phyloP scores from a whole-genome alignment of 2,888 invertebrate species.

The Mythimna ferrago region DNA sequence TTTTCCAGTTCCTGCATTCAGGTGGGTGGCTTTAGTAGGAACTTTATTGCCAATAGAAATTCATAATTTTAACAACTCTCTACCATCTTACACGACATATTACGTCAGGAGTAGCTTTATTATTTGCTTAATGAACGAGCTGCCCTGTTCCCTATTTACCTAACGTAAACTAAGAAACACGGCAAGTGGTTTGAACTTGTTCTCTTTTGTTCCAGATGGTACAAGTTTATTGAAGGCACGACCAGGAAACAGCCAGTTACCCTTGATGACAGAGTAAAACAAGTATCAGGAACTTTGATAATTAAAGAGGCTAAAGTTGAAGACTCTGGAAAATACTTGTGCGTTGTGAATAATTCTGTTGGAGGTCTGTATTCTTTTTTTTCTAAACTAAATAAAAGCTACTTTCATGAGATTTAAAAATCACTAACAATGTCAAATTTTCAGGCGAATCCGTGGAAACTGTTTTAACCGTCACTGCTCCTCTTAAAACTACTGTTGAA shows the following conservation, averaged over 20 bases:
- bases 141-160: constrained; percentile 5
- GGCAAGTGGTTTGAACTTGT: constrained; percentile 71
- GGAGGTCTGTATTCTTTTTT: constrained; percentile 90
- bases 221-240: constrained; percentile 97
- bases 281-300: constrained; percentile 98
- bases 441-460: constrained; percentile 97
- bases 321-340: constrained; percentile 98
- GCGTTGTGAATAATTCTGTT: constrained; percentile 98
- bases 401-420: background rate
- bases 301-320: constrained; percentile 97
- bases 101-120: constrained; percentile 21
- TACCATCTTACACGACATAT: constrained; percentile 11
- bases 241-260: constrained; percentile 97
- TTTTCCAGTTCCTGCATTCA: constrained; percentile 94
- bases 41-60: constrained; percentile 5
- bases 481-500: constrained; percentile 96
- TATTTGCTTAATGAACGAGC: constrained; percentile 29
- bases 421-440: constrained; percentile 67
- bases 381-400: background rate
- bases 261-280: constrained; percentile 96
- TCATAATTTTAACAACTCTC: background rate
- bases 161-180: constrained; percentile 2
- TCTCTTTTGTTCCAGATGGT: constrained; percentile 96
- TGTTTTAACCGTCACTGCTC: constrained; percentile 97
- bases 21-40: constrained; percentile 88